These are phyloP conservation scores for Calephelis perditalis DNA, from an alignment of 2,888 invertebrate species.

Conservation along the genomic window DNA sequence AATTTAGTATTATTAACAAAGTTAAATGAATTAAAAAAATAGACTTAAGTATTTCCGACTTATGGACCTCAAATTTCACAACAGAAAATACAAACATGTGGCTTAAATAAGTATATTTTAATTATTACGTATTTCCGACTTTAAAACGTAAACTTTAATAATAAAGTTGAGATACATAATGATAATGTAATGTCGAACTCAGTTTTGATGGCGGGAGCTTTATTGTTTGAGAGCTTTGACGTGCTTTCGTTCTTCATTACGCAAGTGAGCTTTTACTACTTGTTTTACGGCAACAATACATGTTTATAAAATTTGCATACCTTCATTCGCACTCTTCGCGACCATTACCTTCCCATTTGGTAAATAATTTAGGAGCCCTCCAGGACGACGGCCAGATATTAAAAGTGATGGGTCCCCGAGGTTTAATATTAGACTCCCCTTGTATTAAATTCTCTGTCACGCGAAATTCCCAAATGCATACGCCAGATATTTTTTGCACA, in stretches of 20 bases:
- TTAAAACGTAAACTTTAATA: background rate
- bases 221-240: slow-evolving; percentile 37
- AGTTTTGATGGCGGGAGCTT: slow-evolving; percentile 44
- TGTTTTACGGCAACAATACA: slow-evolving; percentile 63
- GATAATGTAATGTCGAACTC: slow-evolving; percentile 48
- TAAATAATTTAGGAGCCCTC: slow-evolving; percentile 76
- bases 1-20: too few relatives aligned
- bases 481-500: slow-evolving; percentile 76
- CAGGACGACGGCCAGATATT: slow-evolving; percentile 74
- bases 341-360: slow-evolving; percentile 78
- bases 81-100: too few relatives aligned
- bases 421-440: slow-evolving; percentile 77
- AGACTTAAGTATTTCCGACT: too few relatives aligned
- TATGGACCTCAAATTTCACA: too few relatives aligned
- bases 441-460: slow-evolving; percentile 77
- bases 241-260: slow-evolving; percentile 55
- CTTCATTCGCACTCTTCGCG: slow-evolving; percentile 71
- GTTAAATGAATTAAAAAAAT: too few relatives aligned
- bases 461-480: slow-evolving; percentile 77
- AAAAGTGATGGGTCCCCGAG: slow-evolving; percentile 77
- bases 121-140: too few relatives aligned
- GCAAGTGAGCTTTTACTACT: slow-evolving; percentile 41
- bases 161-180: slow-evolving; percentile 39
- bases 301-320: slow-evolving; percentile 75
- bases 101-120: too few relatives aligned